Evolutionary conservation across 2,113 vertebrate species (phyloP).

Genomic region (Naja naja): DNA sequence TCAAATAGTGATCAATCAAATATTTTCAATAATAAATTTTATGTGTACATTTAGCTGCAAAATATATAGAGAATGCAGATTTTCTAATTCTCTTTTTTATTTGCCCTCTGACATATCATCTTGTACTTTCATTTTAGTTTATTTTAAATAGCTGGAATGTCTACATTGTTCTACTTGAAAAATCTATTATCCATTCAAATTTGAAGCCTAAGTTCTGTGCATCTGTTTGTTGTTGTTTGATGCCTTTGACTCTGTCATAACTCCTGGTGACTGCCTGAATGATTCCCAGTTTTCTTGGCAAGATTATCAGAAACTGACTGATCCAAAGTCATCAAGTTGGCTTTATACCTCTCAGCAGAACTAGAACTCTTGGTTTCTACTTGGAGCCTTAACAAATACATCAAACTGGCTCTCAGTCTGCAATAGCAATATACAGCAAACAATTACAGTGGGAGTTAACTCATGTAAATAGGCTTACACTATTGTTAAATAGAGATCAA

Average conservation of each 20-base stretch:
- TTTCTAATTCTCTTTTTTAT: background rate
- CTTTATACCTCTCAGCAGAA: background rate
- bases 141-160: background rate
- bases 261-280: background rate
- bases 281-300: background rate
- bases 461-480: background rate
- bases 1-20: background rate
- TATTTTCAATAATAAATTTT: background rate
- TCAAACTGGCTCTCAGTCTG: background rate
- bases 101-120: background rate
- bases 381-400: background rate
- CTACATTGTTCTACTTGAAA: background rate
- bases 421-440: background rate
- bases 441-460: background rate
- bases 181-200: background rate
- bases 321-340: background rate
- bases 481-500: background rate
- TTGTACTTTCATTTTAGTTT: background rate
- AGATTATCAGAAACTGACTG: background rate
- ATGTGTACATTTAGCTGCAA: background rate
- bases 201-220: background rate
- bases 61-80: background rate
- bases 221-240: background rate
- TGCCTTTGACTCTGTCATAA: background rate
- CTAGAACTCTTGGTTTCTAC: background rate